Evolutionary conservation across 2,797 vertebrate species (phyloP), one percentile per base, ranked within the genome.

Genomic region (Numenius phaeopus): DNA sequence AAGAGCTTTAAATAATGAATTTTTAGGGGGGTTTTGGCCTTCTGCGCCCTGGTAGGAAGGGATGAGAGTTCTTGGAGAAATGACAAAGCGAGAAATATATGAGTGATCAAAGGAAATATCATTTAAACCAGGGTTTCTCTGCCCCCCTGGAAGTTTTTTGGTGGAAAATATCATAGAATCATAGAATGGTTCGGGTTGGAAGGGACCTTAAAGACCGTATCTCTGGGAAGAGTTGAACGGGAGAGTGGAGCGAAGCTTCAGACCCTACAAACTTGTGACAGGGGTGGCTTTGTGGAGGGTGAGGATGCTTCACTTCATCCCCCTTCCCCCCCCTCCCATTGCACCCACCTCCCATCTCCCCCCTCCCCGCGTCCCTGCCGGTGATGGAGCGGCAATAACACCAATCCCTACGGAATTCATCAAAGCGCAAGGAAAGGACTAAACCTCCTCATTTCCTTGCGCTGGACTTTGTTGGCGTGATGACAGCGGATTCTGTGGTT

Each of bases 391-490:
- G 6, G 81, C 88, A 70, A 17, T 2, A 40, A 44, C 24, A 30
- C 7, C 3, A 9, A 70, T 20, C 70, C 12, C 2, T 30, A 12
- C 46, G 30, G 92, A 92, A 77, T 69, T 76, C 64, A 52, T 44
- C 70, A 80, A 37, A 75, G 91, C 8, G 2, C 94, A 59, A 61
- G 80, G 5, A 44, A 87, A 87, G 76, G 95, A 77, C 71, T 32
- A 90, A 96, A 81, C 65, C 50, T 24, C 44, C 94, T 96, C 89
- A 13, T 94, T 95, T 64, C 94, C 93, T 39, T 39, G 8, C 11
- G 26, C 14, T 71, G 34, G 59, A 32, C 86, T 92, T 82, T 37
- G 93, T 50, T 92, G 97, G 96, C 22, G 49, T 92, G 86, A 90
- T 89, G 90, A 17, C 81, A 57, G 94, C 32, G 17, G 46, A 78